These are phyloP conservation scores for Brachymystax lenok DNA, from an alignment of 2,797 vertebrate species.

Conservation along the genomic window DNA sequence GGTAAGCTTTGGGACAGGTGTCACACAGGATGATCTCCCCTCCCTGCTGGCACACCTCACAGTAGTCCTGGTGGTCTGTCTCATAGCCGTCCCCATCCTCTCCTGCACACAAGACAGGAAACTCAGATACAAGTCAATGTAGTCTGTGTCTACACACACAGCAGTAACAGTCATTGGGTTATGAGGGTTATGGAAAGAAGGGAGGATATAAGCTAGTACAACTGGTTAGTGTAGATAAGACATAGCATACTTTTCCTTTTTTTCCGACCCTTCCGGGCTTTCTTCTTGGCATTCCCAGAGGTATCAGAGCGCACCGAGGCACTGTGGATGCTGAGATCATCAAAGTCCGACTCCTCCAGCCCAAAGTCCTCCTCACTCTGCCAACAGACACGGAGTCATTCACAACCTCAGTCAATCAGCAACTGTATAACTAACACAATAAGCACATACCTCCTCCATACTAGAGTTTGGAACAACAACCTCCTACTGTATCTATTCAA, in stretches of 20 bases:
- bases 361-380: conserved; percentile 95
- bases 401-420: conserved; percentile 15
- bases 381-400: conserved; percentile 19
- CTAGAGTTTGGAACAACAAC: background rate
- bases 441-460: background rate
- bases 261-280: conserved; percentile 86
- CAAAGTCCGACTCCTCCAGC: conserved; percentile 93
- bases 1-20: conserved; percentile 95
- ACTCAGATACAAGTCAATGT: background rate
- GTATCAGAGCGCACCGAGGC: conserved; percentile 90
- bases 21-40: conserved; percentile 98
- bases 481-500: background rate
- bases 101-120: conserved; percentile 62
- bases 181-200: background rate
- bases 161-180: background rate
- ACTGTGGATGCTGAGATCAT: conserved; percentile 96
- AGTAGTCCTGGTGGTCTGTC: conserved; percentile 99
- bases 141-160: background rate
- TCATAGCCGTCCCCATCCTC: conserved; percentile 97
- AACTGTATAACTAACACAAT: background rate
- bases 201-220: background rate
- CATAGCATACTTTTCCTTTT: conserved; percentile 86
- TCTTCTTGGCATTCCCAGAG: conserved; percentile 85
- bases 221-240: conserved; percentile 16
- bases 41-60: conserved; percentile 97